phyloP scores from a whole-genome alignment of 2,113 vertebrate species.

The Gadus chalcogrammus region DNA sequence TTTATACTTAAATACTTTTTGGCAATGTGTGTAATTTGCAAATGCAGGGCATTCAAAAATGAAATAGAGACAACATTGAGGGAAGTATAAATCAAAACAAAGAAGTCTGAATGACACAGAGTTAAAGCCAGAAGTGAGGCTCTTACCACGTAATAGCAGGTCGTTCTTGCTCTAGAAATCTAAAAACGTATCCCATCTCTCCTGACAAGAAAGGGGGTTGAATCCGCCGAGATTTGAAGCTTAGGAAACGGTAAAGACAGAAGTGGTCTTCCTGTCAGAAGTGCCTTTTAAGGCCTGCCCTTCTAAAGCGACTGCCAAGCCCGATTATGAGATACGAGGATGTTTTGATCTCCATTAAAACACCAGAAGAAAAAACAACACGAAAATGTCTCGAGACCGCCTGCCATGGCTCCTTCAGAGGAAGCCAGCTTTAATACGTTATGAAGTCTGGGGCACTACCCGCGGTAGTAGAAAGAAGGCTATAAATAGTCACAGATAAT shows the following conservation, averaged over 20 bases:
- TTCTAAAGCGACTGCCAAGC: constrained; percentile 52
- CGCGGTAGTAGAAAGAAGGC: background rate
- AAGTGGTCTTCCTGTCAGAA: constrained; percentile 22
- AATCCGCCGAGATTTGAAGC: constrained; percentile 36
- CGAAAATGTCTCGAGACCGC: constrained; percentile 21
- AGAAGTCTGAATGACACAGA: background rate
- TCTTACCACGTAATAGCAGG: too few relatives aligned
- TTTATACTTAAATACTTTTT: too few relatives aligned
- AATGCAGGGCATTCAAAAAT: too few relatives aligned
- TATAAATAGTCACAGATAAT: background rate
- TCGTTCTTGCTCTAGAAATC: background rate
- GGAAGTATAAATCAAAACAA: background rate
- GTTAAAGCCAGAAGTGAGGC: constrained; percentile 26
- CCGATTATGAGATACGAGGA: constrained; percentile 41
- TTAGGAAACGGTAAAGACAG: constrained; percentile 15
- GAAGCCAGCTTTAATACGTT: constrained; percentile 50
- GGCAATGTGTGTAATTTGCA: too few relatives aligned
- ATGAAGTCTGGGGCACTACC: constrained; percentile 38
- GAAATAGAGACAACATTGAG: background rate
- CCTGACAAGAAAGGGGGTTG: constrained; percentile 28
- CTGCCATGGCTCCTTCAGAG: constrained; percentile 34
- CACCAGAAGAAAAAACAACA: constrained; percentile 36
- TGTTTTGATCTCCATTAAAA: constrained; percentile 66
- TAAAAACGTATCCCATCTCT: constrained; percentile 20
- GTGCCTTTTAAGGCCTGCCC: constrained; percentile 9